Evolutionary conservation across 2,888 invertebrate genomes (phyloP).

Genomic region (Rotaria magnacalcarata): DNA sequence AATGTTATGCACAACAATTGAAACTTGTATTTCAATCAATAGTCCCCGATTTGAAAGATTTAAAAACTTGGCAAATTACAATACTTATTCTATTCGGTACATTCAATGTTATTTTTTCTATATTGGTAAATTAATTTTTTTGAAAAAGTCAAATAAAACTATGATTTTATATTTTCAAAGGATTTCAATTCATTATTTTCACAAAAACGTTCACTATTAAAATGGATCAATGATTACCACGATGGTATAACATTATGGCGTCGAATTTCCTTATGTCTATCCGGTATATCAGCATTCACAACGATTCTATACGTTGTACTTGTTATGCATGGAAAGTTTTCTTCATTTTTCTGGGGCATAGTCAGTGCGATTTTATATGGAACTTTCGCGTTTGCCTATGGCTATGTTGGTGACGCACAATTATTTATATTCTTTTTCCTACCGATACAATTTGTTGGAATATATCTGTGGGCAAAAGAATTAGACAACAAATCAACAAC

Average conservation of each 20-base stretch:
- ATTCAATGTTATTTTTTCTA: background rate
- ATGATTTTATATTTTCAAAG: background rate
- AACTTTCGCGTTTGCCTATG: background rate
- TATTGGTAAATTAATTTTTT: background rate
- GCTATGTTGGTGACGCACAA: slow-evolving; percentile 21
- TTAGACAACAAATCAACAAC: background rate
- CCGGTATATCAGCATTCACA: background rate
- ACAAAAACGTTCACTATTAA: background rate
- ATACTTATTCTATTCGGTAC: background rate
- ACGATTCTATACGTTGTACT: background rate
- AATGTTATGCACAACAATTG: background rate
- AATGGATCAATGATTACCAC: background rate
- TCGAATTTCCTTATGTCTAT: background rate
- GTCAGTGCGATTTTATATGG: background rate
- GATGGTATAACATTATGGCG: background rate
- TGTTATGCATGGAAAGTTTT: slow-evolving; percentile 11
- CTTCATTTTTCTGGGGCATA: slow-evolving; percentile 5
- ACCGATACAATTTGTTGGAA: slow-evolving; percentile 26
- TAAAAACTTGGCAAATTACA: background rate
- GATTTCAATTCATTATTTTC: background rate
- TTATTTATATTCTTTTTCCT: slow-evolving; percentile 12
- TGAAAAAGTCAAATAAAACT: background rate
- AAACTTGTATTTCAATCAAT: slow-evolving; percentile 9
- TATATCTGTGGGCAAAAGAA: slow-evolving; percentile 20
- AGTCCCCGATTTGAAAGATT: background rate